Base-by-base conservation (phyloP, 2,797 vertebrate species). In the Enteromius anoplus region DNA sequence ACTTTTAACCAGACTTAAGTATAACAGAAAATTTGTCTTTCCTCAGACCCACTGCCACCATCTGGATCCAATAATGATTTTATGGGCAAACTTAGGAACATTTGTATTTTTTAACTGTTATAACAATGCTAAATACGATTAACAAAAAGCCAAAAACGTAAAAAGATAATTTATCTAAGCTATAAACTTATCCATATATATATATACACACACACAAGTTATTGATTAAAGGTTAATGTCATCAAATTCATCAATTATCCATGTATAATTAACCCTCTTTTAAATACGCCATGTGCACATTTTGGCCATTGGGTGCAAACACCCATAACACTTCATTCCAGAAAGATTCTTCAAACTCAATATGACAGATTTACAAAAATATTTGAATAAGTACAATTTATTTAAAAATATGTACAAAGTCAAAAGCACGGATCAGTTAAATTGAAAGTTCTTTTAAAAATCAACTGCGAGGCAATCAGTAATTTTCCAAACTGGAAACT, bases 381-480 rank as follows among this genome's bases (percentile, higher is more conserved):
- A 55, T 2, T 29, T 19, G 78, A 62, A 21, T 15, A 49, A 65
- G 58, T 73, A 23, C 69, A 81, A 60, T 75, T 75, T 82, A 75
- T 78, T 82, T 82, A 4, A 32, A 75, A 82, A 82, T 75, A 75
- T 75, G 19, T 75, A 82, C 80, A 82, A 42, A 81, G 8, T 66
- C 47, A 23, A 55, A 26, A 66, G 45, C 11, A n/a, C 47, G 3
- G 1, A 71, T 2, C 14, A 21, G 21, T 37, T 72, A 1, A 68
- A 21, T 1, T 3, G 7, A 42, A 78, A 11, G 8, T n/a, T 60
- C 42, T 75, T 32, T 64, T 81, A 37, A 21, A 26, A 72, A 60
- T 12, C 42, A 64, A 72, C 40, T 32, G 29, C 2, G 2, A 80
- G 58, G 26, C 23, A 71, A 58, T n/a, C 4, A 29, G 37, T 12